phyloP scores from a whole-genome alignment of 2,797 vertebrate genomes.

The Gouania willdenowi region DNA sequence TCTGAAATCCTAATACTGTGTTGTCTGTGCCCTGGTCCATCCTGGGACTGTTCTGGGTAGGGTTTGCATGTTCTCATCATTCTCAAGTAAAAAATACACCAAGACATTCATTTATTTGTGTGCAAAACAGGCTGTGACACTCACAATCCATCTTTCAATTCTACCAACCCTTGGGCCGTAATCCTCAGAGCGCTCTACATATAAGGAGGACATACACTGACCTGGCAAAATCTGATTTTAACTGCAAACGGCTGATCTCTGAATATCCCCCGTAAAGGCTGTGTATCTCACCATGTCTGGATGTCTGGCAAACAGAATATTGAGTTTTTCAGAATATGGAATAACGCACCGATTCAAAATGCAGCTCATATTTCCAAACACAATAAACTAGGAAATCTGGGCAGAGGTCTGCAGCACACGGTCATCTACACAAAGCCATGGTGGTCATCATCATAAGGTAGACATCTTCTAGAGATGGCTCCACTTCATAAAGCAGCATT shows the following conservation, averaged over 20 bases:
- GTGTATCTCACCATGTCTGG: background rate
- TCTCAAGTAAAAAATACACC: too few relatives aligned
- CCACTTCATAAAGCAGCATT: constrained; percentile 96
- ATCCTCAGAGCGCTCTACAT: too few relatives aligned
- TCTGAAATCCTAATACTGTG: too few relatives aligned
- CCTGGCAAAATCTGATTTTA: constrained; percentile 1
- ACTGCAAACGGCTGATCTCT: background rate
- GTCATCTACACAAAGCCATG: constrained; percentile 78
- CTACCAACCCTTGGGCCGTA: too few relatives aligned
- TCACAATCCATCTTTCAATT: background rate
- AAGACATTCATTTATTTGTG: too few relatives aligned
- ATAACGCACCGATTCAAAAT: constrained; percentile 82
- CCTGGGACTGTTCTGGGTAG: too few relatives aligned
- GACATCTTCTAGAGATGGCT: constrained; percentile 13
- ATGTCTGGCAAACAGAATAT: constrained; percentile 50
- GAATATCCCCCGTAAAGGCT: background rate
- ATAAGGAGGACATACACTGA: background rate
- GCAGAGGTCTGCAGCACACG: constrained; percentile 78
- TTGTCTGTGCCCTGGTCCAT: too few relatives aligned
- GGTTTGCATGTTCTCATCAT: too few relatives aligned
- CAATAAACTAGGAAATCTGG: constrained; percentile 89
- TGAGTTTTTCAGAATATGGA: constrained; percentile 77
- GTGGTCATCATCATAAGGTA: constrained; percentile 74
- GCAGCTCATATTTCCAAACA: constrained; percentile 87
- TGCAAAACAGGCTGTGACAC: too few relatives aligned